These are phyloP conservation scores for Plodia interpunctella DNA, from an alignment of 1,140 invertebrate genomes.

Conservation along the genomic window DNA sequence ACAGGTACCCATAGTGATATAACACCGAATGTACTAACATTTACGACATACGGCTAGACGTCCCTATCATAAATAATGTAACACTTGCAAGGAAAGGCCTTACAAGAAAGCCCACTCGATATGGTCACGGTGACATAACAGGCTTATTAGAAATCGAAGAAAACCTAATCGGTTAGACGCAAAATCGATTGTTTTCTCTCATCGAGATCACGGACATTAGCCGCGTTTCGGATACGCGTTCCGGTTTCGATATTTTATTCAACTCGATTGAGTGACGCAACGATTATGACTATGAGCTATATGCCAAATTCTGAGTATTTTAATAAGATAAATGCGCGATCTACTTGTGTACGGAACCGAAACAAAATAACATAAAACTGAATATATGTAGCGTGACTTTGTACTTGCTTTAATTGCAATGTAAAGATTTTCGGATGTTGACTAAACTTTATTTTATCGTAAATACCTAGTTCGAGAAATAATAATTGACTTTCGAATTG, in stretches of 20 bases:
- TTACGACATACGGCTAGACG: background rate
- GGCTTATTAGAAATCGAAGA: background rate
- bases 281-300: background rate
- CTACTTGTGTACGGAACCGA: background rate
- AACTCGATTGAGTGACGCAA: background rate
- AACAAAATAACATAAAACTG: background rate
- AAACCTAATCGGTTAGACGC: background rate
- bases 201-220: background rate
- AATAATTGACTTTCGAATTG: too few relatives aligned
- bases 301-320: background rate
- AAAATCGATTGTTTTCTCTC: constrained; percentile 3
- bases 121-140: background rate
- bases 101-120: background rate
- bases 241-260: background rate
- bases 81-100: background rate
- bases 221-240: background rate
- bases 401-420: too few relatives aligned
- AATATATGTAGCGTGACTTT: background rate
- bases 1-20: background rate
- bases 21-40: background rate
- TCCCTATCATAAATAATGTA: background rate
- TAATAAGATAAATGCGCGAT: background rate
- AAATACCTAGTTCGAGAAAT: too few relatives aligned
- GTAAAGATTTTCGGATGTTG: too few relatives aligned
- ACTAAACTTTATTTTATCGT: too few relatives aligned